Conservation (phyloP, 2,888 invertebrate genomes). For the Stratiomys singularior region DNA sequence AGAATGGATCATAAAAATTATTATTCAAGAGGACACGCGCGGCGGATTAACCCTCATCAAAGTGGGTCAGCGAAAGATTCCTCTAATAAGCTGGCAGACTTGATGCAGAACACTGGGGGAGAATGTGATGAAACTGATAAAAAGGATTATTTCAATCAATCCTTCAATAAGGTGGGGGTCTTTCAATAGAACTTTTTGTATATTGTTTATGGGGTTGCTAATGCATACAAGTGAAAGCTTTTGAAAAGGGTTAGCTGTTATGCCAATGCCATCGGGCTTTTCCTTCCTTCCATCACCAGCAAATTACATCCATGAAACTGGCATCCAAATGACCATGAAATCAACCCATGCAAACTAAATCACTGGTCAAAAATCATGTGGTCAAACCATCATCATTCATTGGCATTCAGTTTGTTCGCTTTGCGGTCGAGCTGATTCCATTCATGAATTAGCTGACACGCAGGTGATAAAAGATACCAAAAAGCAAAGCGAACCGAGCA, state of each 20-base stretch:
- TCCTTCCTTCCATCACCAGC: neutral
- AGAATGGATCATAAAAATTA: neutral
- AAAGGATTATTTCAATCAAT: no score
- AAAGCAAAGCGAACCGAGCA: neutral
- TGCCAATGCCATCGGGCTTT: no score
- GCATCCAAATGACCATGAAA: constrained; percentile 22
- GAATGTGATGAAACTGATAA: no score
- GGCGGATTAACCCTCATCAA: no score
- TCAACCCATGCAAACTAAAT: neutral
- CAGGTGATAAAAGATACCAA: neutral
- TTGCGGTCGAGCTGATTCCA: neutral
- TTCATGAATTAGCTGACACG: neutral
- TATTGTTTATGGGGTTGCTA: no score
- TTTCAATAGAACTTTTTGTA: no score
- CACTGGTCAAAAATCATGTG: neutral
- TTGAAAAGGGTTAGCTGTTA: neutral
- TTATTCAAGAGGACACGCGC: neutral
- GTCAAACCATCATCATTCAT: constrained; percentile 13
- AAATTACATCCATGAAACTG: constrained; percentile 2
- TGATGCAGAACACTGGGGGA: no score
- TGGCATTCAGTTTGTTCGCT: constrained; percentile 22
- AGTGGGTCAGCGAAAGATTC: no score
- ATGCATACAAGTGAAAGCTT: neutral
- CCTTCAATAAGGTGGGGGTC: no score
- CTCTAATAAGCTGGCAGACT: no score